Base-by-base conservation (phyloP, 2,888 invertebrate genomes). In the Oscheius myriophilus region DNA sequence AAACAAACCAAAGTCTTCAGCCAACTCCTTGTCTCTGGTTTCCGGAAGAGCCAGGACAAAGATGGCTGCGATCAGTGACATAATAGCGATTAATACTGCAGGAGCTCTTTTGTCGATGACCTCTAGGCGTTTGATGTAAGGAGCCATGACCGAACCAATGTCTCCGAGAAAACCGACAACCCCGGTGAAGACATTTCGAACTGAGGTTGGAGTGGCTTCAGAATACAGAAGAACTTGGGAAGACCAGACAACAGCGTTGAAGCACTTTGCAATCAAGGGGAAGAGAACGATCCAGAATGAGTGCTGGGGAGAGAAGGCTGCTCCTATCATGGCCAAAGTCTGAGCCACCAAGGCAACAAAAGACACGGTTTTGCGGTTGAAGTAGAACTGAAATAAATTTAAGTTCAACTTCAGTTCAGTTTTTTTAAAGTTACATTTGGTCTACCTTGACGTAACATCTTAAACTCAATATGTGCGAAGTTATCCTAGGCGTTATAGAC, bases 161-260 rank as follows among this genome's bases (percentile, higher is more conserved):
- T 86, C 84, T 21, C 85, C 86, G 12, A 83, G 53, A 59, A 85
- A 83, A 16, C 72, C 70, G 12, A 80, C 74, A n/a, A 80, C 70
- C 33, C 84, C 85, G 49, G 72, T 73, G 67, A 81, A 83, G 9
- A 79, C 77, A 59, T 86, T 86, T 51, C 86, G 64, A n/a, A 84
- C 76, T 3, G 81, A 79, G 0, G 76, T 77, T 1, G 79, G 76
- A 0, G 71, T 69, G 14, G 53, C 43, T 51, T 85, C 85, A 7
- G 81, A 72, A 54, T 79, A 70, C 16, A 85, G 54, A 7, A 86
- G 69, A 4, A 83, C 81, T 25, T 80, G 80, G 2, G 81, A 78
- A 1, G 79, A 69, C 84, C 85, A 86, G 23, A 78, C 78, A 42
- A 86, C 76, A 12, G 75, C 74, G 70, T 86, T 86, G 70, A 81